phyloP scores from a whole-genome alignment of 2,797 vertebrate genomes.

The Channallabes apus region DNA sequence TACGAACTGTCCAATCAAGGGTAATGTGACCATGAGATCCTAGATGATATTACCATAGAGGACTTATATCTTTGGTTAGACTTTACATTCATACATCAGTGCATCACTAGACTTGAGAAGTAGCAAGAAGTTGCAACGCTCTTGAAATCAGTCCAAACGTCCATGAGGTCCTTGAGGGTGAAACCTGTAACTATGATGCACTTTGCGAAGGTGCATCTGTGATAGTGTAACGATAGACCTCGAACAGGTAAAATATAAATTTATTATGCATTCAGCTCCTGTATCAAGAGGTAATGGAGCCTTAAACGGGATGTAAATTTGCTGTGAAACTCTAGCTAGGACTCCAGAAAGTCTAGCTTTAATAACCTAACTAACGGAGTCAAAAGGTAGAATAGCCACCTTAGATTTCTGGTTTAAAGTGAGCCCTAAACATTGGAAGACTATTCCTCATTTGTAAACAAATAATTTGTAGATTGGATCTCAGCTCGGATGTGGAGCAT shows the following conservation, averaged over 20 bases:
- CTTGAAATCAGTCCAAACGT: conserved; percentile 71
- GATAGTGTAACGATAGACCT: conserved; percentile 65
- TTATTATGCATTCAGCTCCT: neutral
- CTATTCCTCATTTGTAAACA: neutral
- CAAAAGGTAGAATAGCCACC: neutral
- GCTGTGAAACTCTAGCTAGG: neutral
- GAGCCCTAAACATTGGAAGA: neutral
- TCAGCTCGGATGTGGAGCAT: neutral
- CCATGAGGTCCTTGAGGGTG: conserved; percentile 58
- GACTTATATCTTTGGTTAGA: neutral
- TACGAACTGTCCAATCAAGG: conserved; percentile 84
- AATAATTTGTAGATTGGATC: neutral
- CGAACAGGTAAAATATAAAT: conserved; percentile 54
- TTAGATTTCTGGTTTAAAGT: neutral
- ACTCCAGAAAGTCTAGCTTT: neutral
- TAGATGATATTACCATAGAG: neutral
- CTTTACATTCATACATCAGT: neutral
- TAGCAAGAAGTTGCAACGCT: conserved; percentile 60
- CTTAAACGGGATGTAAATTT: neutral
- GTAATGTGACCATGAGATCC: conserved; percentile 61
- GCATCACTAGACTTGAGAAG: neutral
- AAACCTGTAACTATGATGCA: conserved; percentile 67
- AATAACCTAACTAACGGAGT: neutral
- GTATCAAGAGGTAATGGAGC: neutral
- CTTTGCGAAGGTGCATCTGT: conserved; percentile 65